phyloP scores from a whole-genome alignment of 2,797 vertebrate species.

The Chloroceryle inda region DNA sequence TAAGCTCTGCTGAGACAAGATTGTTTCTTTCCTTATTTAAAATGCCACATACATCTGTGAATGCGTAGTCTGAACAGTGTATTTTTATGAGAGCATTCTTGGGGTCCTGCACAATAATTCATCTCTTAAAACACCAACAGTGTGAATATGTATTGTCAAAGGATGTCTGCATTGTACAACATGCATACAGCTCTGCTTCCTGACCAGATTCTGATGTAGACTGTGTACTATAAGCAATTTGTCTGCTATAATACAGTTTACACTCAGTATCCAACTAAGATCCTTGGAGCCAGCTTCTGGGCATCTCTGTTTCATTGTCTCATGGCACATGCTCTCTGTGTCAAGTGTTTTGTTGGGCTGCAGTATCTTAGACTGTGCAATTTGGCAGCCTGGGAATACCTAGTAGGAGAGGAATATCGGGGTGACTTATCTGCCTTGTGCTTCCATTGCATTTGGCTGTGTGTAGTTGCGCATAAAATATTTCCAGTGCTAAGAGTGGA shows the following conservation, averaged over 20 bases:
- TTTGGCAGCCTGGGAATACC: not conserved
- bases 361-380: not conserved
- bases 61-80: not conserved
- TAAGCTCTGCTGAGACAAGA: not conserved
- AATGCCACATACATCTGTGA: not conserved
- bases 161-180: not conserved
- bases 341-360: not conserved
- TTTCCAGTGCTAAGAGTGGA: not conserved
- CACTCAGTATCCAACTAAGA: not conserved
- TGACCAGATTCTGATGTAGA: not conserved
- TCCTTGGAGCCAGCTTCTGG: not conserved
- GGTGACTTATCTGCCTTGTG: not conserved
- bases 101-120: not conserved
- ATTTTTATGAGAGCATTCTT: not conserved
- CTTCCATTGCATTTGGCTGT: not conserved
- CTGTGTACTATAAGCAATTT: not conserved
- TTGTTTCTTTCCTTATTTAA: constrained; percentile 30
- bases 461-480: not conserved
- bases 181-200: not conserved
- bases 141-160: not conserved
- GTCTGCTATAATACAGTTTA: not conserved
- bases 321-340: not conserved
- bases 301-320: not conserved
- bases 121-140: not conserved
- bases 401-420: not conserved